Percentiles rank a stretch among this genome's conserved stretches.
Evolutionary conservation across 2,113 vertebrate genomes (phyloP).

Genomic region (Lophotis ruficrista): DNA sequence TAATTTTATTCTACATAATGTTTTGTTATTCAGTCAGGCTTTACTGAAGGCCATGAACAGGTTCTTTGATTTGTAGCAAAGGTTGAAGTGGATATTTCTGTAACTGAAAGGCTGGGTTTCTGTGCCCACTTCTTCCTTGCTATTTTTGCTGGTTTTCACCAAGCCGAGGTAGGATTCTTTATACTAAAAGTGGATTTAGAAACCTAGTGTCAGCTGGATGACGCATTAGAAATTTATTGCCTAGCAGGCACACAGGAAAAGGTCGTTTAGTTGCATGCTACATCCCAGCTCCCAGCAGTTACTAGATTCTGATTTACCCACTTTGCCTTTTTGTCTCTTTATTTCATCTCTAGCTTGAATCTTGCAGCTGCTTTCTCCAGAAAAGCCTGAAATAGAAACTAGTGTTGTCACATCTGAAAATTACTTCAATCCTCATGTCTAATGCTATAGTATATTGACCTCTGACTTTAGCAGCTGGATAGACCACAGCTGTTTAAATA

Average conservation of each 20-base stretch:
- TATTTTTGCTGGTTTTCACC: not conserved
- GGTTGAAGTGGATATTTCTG: not conserved
- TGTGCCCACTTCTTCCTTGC: accelerated
- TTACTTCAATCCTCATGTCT: not conserved
- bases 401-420: not conserved
- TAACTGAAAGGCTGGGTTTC: not conserved
- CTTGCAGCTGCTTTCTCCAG: not conserved
- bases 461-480: not conserved
- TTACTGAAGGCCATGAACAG: not conserved
- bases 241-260: not conserved
- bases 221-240: not conserved
- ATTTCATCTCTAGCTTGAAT: not conserved
- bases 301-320: not conserved
- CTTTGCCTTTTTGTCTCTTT: not conserved
- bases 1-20: not conserved
- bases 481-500: not conserved
- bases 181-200: not conserved
- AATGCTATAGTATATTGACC: not conserved
- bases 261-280: not conserved
- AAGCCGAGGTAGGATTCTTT: not conserved
- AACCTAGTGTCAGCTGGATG: not conserved
- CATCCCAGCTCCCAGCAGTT: not conserved
- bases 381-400: conserved; percentile 3
- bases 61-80: not conserved
- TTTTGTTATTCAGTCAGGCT: not conserved